Conservation (phyloP, 2,113 vertebrate species). For the Paramormyrops kingsleyae region DNA sequence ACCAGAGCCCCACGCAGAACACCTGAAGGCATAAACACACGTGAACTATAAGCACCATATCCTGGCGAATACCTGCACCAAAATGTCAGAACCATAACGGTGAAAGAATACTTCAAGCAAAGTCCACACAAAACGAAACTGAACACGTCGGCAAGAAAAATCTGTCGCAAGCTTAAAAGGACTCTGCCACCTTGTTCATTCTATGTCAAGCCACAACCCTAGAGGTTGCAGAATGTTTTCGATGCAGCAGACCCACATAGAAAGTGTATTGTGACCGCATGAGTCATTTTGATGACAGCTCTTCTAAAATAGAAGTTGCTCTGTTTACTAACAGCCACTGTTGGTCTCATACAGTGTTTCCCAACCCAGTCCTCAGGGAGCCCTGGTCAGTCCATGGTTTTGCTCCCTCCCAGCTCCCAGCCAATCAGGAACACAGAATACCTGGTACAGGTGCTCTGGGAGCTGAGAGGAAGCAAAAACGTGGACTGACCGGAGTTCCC, state of each 20-base stretch:
- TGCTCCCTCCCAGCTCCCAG: too few relatives aligned
- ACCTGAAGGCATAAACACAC: slow-evolving; percentile 56
- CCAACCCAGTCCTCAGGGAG: too few relatives aligned
- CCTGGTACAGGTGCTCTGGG: too few relatives aligned
- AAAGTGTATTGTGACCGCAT: not conserved
- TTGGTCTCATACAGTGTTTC: not conserved
- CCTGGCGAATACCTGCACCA: not conserved
- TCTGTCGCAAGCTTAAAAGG: not conserved
- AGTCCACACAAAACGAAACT: not conserved
- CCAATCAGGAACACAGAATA: too few relatives aligned
- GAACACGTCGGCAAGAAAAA: not conserved
- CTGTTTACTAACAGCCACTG: not conserved
- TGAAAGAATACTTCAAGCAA: not conserved
- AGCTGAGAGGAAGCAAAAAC: too few relatives aligned
- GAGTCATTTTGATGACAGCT: not conserved
- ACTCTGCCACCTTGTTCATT: not conserved
- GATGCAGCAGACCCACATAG: not conserved
- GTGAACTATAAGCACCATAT: slow-evolving; percentile 37
- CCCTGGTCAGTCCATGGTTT: too few relatives aligned
- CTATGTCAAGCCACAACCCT: not conserved
- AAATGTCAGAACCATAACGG: not conserved
- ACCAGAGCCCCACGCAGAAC: slow-evolving; percentile 93
- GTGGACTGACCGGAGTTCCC: too few relatives aligned
- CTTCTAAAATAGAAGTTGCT: not conserved
- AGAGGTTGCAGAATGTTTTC: not conserved